Conservation (phyloP, 1,140 invertebrate species). For the Wiebesia pumilae region DNA sequence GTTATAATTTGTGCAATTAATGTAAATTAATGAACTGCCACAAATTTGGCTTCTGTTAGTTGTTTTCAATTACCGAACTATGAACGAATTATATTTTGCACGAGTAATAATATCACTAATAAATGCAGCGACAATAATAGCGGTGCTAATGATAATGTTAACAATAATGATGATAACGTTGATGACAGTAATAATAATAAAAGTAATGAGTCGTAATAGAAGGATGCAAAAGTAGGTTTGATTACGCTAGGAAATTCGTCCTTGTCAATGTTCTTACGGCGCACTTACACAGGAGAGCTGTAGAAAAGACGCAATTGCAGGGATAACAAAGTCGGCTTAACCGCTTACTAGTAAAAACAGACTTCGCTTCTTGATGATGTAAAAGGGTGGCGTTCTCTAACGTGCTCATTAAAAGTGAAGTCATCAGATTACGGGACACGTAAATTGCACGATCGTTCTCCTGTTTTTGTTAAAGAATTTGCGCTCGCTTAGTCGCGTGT, state of each 20-base stretch:
- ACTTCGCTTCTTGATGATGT: background rate
- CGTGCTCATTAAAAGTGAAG: background rate
- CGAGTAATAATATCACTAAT: background rate
- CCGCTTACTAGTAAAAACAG: background rate
- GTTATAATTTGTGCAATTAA: conserved; percentile 7
- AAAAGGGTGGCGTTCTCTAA: background rate
- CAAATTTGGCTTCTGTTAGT: background rate
- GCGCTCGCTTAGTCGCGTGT: background rate
- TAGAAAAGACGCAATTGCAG: background rate
- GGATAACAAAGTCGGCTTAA: background rate
- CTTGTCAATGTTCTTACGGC: conserved; percentile 38
- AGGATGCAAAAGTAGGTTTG: conserved; percentile 1
- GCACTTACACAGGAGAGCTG: background rate
- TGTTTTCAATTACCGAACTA: background rate
- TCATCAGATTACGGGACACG: background rate
- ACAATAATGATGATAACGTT: background rate
- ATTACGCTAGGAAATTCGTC: conserved; percentile 51
- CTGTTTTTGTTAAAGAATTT: background rate
- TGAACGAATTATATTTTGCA: no score
- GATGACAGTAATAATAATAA: background rate
- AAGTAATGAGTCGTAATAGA: background rate
- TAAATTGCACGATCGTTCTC: background rate
- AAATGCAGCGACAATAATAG: background rate
- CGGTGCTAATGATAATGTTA: background rate
- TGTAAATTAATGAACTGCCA: background rate